Conservation (phyloP, 2,797 vertebrate species). For the Cossypha caffra region DNA sequence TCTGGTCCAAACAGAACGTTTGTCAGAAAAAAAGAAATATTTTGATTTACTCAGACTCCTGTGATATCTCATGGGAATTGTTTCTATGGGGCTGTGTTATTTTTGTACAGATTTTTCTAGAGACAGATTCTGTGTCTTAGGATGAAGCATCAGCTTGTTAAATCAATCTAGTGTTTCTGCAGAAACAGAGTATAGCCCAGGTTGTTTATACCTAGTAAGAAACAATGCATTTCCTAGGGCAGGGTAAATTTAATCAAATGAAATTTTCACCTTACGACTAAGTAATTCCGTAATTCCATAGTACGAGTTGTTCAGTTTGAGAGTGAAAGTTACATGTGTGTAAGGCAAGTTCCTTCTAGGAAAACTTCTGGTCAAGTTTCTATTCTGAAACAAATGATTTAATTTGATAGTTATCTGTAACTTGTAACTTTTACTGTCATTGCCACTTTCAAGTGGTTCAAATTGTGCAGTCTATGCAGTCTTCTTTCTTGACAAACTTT, state of each 20-base stretch:
- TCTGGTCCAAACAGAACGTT: background rate
- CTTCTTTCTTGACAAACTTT: background rate
- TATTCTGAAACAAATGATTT: background rate
- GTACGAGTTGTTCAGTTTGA: background rate
- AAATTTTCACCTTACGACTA: background rate
- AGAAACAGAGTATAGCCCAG: background rate
- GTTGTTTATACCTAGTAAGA: background rate
- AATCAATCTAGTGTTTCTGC: background rate
- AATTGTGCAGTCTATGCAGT: background rate
- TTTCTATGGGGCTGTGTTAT: background rate
- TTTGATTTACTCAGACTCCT: background rate
- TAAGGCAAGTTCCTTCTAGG: background rate
- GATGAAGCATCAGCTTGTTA: background rate
- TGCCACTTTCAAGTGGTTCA: background rate
- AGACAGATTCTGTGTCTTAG: background rate
- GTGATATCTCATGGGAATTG: background rate
- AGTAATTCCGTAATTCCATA: background rate
- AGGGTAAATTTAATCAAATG: background rate
- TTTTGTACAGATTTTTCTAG: background rate
- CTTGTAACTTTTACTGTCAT: background rate
- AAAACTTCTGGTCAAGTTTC: background rate
- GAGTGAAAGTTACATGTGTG: background rate
- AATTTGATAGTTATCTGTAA: background rate
- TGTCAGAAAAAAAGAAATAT: background rate
- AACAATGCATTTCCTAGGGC: background rate